These are phyloP conservation scores for Taenaris catops DNA, from an alignment of 2,888 invertebrate genomes.

Conservation along the genomic window DNA sequence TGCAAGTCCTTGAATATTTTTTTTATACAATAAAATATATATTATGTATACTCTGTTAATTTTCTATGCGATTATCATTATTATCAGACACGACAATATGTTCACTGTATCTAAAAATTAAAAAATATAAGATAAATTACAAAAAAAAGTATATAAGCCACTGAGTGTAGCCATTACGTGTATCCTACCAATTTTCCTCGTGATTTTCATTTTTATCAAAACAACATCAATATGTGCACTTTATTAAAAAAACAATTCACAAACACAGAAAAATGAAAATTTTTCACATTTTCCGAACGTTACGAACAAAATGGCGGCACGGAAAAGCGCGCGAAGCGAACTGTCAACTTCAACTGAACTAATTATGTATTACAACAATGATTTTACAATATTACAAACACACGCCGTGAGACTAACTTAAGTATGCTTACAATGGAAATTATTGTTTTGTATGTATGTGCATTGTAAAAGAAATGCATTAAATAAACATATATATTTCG, in stretches of 20 bases:
- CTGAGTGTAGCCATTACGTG: too few relatives aligned
- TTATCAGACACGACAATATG: too few relatives aligned
- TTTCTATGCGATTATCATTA: too few relatives aligned
- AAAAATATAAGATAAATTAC: background rate
- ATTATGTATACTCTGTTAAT: too few relatives aligned
- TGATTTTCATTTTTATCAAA: conserved; percentile 38
- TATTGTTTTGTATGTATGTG: background rate
- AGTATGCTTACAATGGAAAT: background rate
- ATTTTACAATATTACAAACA: conserved; percentile 17
- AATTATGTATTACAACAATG: conserved; percentile 27
- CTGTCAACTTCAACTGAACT: conserved; percentile 32
- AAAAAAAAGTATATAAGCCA: background rate
- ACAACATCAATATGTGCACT: conserved; percentile 7
- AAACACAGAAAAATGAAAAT: conserved; percentile 18
- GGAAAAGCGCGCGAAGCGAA: conserved; percentile 42
- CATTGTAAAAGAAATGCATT: conserved; percentile 1
- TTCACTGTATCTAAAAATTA: too few relatives aligned
- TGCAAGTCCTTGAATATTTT: too few relatives aligned
- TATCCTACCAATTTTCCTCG: conserved; percentile 31
- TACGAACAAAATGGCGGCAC: conserved; percentile 26
- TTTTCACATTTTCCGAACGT: conserved; percentile 19
- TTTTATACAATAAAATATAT: too few relatives aligned
- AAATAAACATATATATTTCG: conserved; percentile 11
- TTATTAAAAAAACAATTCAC: conserved; percentile 16
- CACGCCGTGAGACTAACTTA: conserved; percentile 4